Conservation (phyloP, 2,113 vertebrate species). For the Osmerus eperlanus region DNA sequence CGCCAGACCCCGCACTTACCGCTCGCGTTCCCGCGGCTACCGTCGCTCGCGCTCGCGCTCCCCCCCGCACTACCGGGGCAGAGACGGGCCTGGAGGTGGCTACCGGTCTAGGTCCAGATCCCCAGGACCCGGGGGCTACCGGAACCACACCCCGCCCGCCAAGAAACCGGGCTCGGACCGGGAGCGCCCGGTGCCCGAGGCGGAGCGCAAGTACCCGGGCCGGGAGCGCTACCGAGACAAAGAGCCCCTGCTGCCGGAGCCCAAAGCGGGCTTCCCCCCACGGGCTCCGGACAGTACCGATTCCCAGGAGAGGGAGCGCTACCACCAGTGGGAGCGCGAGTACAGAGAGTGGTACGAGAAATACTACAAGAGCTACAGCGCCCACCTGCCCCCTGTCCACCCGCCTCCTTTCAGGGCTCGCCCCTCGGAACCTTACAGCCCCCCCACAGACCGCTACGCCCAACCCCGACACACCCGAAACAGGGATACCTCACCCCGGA, state of each 20-base stretch:
- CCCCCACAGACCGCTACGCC: constrained; percentile 69
- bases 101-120: constrained; percentile 83
- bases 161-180: constrained; percentile 67
- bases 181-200: constrained; percentile 62
- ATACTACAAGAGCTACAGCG: constrained; percentile 82
- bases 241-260: constrained; percentile 77
- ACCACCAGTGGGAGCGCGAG: constrained; percentile 87
- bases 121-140: constrained; percentile 63
- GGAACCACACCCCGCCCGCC: constrained; percentile 72
- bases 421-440: constrained; percentile 69
- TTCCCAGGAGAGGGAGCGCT: constrained; percentile 81
- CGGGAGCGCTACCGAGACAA: constrained; percentile 59
- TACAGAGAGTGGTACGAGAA: constrained; percentile 95
- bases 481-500: constrained; percentile 74
- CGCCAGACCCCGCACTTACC: constrained; percentile 77
- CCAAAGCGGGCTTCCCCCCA: constrained; percentile 76
- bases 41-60: constrained; percentile 86
- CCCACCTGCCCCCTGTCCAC: constrained; percentile 70
- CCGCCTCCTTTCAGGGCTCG: constrained; percentile 61
- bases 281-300: constrained; percentile 75
- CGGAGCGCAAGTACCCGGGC: constrained; percentile 37
- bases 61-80: constrained; percentile 70
- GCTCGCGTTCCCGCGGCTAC: constrained; percentile 79
- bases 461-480: constrained; percentile 47
- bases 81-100: constrained; percentile 29